These are phyloP conservation scores for Glomeris maerens DNA, from an alignment of 1,140 invertebrate genomes.

Conservation along the genomic window DNA sequence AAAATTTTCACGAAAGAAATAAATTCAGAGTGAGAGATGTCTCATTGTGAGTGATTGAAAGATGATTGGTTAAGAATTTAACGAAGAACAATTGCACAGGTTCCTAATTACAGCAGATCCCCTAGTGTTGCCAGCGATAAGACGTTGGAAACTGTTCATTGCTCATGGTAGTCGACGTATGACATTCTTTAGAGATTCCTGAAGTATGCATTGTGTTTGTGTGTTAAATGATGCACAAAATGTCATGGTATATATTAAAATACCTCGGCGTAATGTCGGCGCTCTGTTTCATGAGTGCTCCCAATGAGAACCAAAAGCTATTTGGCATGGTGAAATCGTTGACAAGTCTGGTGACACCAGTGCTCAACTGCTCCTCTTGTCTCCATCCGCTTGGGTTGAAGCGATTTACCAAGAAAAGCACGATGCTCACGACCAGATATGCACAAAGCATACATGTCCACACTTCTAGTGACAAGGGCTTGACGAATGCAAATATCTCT, in stretches of 20 bases:
- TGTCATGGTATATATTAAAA: slow-evolving; percentile 11
- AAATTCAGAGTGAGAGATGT: too few species aligned
- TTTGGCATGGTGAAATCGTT: slow-evolving; percentile 32
- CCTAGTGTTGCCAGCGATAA: too few species aligned
- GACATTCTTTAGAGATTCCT: too few species aligned
- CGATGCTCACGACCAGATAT: slow-evolving; percentile 38
- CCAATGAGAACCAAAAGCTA: slow-evolving; percentile 40
- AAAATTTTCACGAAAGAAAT: too few species aligned
- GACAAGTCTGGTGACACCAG: slow-evolving; percentile 16
- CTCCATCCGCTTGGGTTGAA: slow-evolving; percentile 41
- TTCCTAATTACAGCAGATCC: too few species aligned
- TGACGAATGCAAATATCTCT: slow-evolving; percentile 41
- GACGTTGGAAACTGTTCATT: too few species aligned
- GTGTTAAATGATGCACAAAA: too few species aligned
- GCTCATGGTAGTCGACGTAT: too few species aligned
- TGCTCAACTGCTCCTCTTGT: slow-evolving; percentile 24
- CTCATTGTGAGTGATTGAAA: too few species aligned
- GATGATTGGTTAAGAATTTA: too few species aligned
- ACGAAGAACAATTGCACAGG: too few species aligned
- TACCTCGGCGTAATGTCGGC: slow-evolving; percentile 43
- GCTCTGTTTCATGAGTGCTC: slow-evolving; percentile 44
- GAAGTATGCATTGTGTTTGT: too few species aligned
- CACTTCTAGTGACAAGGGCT: slow-evolving; percentile 39
- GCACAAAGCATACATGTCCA: slow-evolving; percentile 41
- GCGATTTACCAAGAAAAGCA: slow-evolving; percentile 37